A percentile compares a stretch with the other conserved stretches of the same genome.
These are phyloP conservation scores for Canis aureus DNA, from an alignment of 2,113 vertebrate species.

Conservation along the genomic window DNA sequence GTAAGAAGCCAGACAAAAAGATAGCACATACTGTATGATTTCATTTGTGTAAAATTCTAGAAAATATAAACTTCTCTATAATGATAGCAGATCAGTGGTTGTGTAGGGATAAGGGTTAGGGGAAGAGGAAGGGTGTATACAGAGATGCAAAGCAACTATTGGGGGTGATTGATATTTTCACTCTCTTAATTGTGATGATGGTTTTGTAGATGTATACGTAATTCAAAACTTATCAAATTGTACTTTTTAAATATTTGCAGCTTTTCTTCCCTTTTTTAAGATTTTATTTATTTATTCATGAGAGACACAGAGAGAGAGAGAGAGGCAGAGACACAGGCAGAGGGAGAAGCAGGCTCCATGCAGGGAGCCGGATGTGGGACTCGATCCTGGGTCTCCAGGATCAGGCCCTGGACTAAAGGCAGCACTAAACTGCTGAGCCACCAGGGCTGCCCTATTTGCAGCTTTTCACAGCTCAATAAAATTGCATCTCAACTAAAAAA, in stretches of 20 bases:
- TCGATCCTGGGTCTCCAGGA: too few relatives aligned
- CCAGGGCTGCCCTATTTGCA: neutral
- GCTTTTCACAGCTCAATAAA: conserved; percentile 50
- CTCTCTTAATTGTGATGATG: neutral
- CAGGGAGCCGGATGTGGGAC: too few relatives aligned
- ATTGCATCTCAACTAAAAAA: neutral
- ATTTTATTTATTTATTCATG: too few relatives aligned
- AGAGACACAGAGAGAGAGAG: too few relatives aligned
- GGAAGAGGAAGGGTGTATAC: neutral
- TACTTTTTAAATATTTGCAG: neutral
- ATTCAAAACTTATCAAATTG: conserved; percentile 28
- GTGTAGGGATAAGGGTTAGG: neutral
- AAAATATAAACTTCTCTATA: conserved; percentile 14
- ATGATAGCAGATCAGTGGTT: neutral
- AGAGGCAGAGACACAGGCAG: too few relatives aligned
- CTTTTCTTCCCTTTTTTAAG: neutral
- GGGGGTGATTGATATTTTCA: neutral
- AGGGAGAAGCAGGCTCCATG: too few relatives aligned
- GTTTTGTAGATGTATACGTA: neutral
- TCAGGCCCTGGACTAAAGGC: too few relatives aligned
- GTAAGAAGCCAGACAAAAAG: neutral
- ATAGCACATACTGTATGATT: neutral
- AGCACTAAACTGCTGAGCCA: too few relatives aligned
- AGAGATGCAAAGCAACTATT: neutral
- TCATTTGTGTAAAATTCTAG: conserved; percentile 19